Percentiles rank a stretch among this genome's conserved stretches.
phyloP scores from a whole-genome alignment of 2,797 vertebrate species.

The Neostethus bicornis region DNA sequence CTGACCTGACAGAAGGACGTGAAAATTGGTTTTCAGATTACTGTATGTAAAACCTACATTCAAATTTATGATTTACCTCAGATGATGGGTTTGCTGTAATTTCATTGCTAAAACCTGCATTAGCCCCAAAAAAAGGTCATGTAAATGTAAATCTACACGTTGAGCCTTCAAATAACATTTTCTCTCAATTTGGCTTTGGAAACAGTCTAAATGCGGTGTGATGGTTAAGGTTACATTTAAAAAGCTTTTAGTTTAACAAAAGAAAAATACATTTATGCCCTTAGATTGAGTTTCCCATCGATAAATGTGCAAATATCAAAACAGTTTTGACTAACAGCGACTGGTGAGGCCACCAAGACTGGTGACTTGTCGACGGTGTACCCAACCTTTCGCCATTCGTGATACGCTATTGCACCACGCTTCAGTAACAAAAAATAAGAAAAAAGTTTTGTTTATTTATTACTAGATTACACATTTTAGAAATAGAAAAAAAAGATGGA shows the following conservation, averaged over 20 bases:
- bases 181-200: constrained; percentile 16
- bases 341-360: no score
- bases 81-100: constrained; percentile 32
- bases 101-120: constrained; percentile 30
- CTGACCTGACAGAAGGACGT: constrained; percentile 50
- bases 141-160: constrained; percentile 44
- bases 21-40: constrained; percentile 60
- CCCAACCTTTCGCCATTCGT: no score
- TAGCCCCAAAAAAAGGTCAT: constrained; percentile 4
- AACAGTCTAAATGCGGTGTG: constrained; percentile 15
- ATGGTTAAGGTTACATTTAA: constrained; percentile 34
- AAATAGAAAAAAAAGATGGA: no score
- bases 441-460: no score
- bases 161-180: constrained; percentile 38
- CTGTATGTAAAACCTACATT: constrained; percentile 41
- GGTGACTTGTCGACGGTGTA: no score
- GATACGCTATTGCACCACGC: no score
- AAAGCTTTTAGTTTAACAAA: constrained; percentile 14
- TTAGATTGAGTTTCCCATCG: no score
- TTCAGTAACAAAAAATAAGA: no score
- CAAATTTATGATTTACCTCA: constrained; percentile 31
- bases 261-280: constrained; percentile 17
- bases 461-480: no score
- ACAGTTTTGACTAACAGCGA: constrained; percentile 24
- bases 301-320: no score